Conservation (phyloP, 2,113 vertebrate genomes). For the Deroptyus accipitrinus region DNA sequence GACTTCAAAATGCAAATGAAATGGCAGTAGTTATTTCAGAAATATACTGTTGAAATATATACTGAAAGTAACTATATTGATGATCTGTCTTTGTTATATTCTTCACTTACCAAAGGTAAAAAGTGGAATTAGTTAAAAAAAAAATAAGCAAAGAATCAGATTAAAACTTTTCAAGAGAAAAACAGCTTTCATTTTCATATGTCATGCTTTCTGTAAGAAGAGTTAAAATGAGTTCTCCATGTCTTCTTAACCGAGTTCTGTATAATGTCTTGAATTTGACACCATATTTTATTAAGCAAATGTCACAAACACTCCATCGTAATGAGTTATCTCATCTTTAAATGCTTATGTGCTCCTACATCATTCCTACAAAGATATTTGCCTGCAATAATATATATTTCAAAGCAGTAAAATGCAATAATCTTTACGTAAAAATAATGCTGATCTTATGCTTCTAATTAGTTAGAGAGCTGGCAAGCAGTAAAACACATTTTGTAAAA, state of each 20-base stretch:
- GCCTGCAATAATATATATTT: slow-evolving; percentile 21
- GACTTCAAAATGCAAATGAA: slow-evolving; percentile 17
- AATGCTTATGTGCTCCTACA: not conserved
- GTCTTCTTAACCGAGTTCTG: not conserved
- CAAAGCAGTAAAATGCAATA: slow-evolving; percentile 64
- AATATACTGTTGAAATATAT: not conserved
- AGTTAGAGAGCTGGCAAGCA: slow-evolving; percentile 62
- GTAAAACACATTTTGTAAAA: slow-evolving; percentile 68
- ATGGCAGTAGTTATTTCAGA: slow-evolving; percentile 9
- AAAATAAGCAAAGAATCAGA: not conserved
- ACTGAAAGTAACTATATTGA: not conserved
- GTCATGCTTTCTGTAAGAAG: not conserved
- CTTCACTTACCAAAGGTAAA: not conserved
- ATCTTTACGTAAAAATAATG: slow-evolving; percentile 37
- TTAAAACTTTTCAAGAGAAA: not conserved
- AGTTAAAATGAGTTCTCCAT: not conserved
- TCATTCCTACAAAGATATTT: slow-evolving; percentile 19
- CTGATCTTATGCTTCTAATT: slow-evolving; percentile 66
- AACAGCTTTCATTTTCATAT: not conserved
- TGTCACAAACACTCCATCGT: not conserved
- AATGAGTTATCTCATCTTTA: not conserved
- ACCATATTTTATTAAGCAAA: not conserved
- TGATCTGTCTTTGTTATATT: not conserved
- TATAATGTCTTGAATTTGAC: not conserved
- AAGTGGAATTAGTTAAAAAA: not conserved